Percentiles rank a stretch among this genome's conserved stretches.
These are phyloP conservation scores for Haliaeetus leucogaster DNA, from an alignment of 2,113 vertebrate species.

Conservation along the genomic window DNA sequence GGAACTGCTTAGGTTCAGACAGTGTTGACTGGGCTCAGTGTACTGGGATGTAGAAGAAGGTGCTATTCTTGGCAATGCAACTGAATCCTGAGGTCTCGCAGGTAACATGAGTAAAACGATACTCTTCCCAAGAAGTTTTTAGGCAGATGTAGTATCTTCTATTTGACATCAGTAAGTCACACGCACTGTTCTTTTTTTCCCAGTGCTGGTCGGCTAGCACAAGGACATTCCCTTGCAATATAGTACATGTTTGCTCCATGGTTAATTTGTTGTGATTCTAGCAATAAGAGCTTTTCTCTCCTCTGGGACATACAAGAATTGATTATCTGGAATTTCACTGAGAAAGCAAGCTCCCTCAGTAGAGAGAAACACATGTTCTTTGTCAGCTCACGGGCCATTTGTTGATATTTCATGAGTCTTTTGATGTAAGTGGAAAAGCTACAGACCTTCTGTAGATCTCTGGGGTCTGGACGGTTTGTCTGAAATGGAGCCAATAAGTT, in stretches of 20 bases:
- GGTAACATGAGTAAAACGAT: not conserved
- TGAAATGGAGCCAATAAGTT: not conserved
- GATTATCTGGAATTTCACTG: not conserved
- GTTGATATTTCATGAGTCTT: not conserved
- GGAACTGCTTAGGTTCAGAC: not conserved
- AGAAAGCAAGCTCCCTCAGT: not conserved
- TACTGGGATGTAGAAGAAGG: not conserved
- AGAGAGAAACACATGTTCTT: not conserved
- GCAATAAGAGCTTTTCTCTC: not conserved
- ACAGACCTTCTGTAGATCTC: not conserved
- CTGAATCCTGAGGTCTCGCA: not conserved
- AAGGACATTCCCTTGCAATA: not conserved
- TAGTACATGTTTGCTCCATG: not conserved
- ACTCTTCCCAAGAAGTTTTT: not conserved
- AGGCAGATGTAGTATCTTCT: not conserved
- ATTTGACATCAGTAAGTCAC: not conserved
- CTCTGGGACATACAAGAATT: not conserved
- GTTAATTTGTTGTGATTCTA: not conserved
- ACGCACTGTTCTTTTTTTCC: not conserved
- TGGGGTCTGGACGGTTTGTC: not conserved
- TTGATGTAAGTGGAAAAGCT: not conserved
- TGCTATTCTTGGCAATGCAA: not conserved
- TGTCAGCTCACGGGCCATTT: rapidly evolving
- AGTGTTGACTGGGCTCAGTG: not conserved
- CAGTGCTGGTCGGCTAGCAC: not conserved